Evolutionary conservation across 2,113 vertebrate species (phyloP).

Genomic region (Meles meles): DNA sequence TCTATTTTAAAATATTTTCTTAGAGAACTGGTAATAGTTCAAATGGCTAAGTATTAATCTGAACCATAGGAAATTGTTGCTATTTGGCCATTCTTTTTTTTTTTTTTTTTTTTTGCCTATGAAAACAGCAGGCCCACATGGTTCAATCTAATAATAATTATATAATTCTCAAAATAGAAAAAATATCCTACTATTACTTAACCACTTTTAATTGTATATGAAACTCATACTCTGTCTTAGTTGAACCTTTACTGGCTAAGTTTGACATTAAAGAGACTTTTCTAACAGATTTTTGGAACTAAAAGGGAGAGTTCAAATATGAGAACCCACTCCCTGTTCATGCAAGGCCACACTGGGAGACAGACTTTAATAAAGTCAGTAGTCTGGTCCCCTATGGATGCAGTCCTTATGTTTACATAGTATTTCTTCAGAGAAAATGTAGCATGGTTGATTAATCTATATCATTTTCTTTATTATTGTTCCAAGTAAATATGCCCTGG

Average conservation of each 20-base stretch:
- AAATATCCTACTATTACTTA: conserved; percentile 3
- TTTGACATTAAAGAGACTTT: conserved; percentile 49
- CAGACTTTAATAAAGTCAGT: not conserved
- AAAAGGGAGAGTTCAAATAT: conserved; percentile 12
- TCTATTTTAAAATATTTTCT: conserved; percentile 35
- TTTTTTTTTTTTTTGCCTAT: not conserved
- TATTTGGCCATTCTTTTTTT: not conserved
- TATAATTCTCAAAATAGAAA: conserved; percentile 1
- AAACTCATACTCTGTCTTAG: conserved; percentile 1
- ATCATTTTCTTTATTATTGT: conserved; percentile 27
- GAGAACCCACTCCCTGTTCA: not conserved
- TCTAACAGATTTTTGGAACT: not conserved
- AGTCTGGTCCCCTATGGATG: not conserved
- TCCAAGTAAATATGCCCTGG: conserved; percentile 20
- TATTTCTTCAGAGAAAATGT: conserved; percentile 8
- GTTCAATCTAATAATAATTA: conserved; percentile 27
- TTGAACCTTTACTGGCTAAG: not conserved
- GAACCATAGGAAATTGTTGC: not conserved
- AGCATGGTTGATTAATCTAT: not conserved
- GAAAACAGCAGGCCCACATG: not conserved
- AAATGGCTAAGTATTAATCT: not conserved
- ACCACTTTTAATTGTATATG: not conserved
- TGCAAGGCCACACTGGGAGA: not conserved
- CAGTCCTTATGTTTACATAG: not conserved
- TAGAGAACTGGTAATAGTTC: not conserved